phyloP scores from a whole-genome alignment of 2,113 vertebrate species.

The Myrmecobius fasciatus region DNA sequence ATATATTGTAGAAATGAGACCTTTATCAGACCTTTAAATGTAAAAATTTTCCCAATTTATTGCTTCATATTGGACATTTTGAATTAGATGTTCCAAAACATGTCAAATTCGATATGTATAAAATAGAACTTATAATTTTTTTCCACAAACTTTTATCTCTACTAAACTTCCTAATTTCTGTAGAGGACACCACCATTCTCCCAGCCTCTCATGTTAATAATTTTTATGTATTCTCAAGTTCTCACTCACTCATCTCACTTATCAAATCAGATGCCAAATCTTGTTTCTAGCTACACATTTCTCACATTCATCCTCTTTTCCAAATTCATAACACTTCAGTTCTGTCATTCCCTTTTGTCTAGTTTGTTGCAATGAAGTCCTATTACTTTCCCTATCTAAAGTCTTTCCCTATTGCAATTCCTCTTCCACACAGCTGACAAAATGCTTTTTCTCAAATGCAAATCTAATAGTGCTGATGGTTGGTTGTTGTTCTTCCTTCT shows the following conservation, averaged over 20 bases:
- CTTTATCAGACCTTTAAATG: no score
- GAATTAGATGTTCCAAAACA: neutral
- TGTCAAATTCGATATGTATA: neutral
- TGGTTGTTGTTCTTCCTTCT: no score
- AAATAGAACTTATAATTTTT: neutral
- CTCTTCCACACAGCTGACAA: no score
- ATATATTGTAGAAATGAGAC: no score
- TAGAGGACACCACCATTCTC: neutral
- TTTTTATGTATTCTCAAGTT: neutral
- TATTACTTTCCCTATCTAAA: no score
- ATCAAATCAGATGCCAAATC: neutral
- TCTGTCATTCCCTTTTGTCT: no score
- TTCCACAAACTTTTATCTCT: neutral
- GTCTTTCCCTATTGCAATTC: no score
- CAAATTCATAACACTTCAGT: no score
- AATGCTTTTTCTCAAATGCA: no score
- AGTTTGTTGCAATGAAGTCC: no score
- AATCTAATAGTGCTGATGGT: no score
- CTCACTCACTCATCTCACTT: neutral
- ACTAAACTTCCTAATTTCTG: neutral
- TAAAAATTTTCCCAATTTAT: no score
- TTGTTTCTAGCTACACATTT: neutral
- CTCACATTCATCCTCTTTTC: neutral
- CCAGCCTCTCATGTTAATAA: neutral
- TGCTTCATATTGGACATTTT: neutral